Base-by-base conservation (phyloP, 1,140 invertebrate genomes). In the Ceratoteleas bidentatus region DNA sequence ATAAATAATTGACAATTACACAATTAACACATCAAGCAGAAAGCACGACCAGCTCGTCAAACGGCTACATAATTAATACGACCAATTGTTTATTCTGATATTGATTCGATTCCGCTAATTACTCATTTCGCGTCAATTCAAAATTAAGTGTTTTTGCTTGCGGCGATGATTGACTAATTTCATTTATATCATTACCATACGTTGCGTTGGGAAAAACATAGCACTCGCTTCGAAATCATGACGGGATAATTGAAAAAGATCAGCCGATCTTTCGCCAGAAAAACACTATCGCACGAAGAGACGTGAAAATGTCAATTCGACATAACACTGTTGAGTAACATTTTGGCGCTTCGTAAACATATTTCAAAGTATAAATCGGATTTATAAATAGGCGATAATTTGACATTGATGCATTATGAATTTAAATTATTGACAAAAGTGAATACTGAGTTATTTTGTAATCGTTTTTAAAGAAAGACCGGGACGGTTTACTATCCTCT, bases 81-180 rank as follows among this genome's bases (percentile, higher is more conserved):
- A 58, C 60, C 52, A n/a, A 65, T 65, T 56, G 49, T 74, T 74
- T 74, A 74, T 65, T 74, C 45, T 45, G 33, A 14, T 64, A 65
- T 64, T 13, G 50, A 73, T 73, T 58, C 61, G 53, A 53, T 15
- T 50, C 54, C 47, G n/a, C 72, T 54, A 54, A 57, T 75, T 53
- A 60, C 47, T 53, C 60, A 62, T 74, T 74, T 57, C 13, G 61
- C 53, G 65, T 58, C 70, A 74, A 74, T 74, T 65, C 24, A 11
- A 62, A 72, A 72, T 56, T 54, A 74, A 65, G 45, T 50, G 61
- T 58, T 74, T 74, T 65, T 54, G 54, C 47, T 38, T 11, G 15
- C 16, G 5, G 24, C 36, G 65, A 57, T 65, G 16, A 65, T 65
- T 60, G 32, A 45, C 15, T 52, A 56, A 56, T 56, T 45, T 56